Evolutionary conservation across 2,113 vertebrate species (phyloP), one percentile per base, ranked within the genome.

Genomic region (Indri indri): DNA sequence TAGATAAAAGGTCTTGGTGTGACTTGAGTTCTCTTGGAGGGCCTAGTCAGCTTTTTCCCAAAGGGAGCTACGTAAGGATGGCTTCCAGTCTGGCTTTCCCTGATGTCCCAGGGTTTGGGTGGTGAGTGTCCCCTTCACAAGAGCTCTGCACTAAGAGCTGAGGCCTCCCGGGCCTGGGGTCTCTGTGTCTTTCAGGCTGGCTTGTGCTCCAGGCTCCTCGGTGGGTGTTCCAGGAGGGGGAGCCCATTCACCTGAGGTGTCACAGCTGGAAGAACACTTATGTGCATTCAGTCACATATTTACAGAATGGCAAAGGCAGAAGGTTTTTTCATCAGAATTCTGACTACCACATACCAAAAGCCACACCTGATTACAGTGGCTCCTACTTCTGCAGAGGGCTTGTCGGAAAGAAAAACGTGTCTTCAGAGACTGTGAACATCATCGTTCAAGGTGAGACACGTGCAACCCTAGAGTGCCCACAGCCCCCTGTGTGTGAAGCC

Each of bases 331-430:
- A 52, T 10, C 0, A 0, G 0, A 95, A 98, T 57, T 4, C 42
- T 1, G 65, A 93, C 2, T 70, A 96, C 70, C 0, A 27, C 76
- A 95, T 98, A 13, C n/a, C n/a, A 18, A 0, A 71, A 0, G 96
- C 97, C 5, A 66, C 34, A 1, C 8, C 0, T 8, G 1, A 8
- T 1, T 5, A 98, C 92, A 97, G 0, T 2, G 98, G 98, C 82
- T 84, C 95, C 90, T 98, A 98, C 71, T 97, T 86, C 96, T 98
- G 98, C 88, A 66, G 96, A 65, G 98, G 93, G 0, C 20, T 97
- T 1, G 50, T 97, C 0, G 70, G 90, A 4, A 7, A 0, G 0
- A 81, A 9, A 1, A 98, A 96, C 1, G 13, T 1, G 16, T 97
- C 94, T 27, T 98, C 98, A 1, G 22, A n/a, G 40, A 8, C 63